Percentiles rank a stretch among this genome's conserved stretches.
Conservation (phyloP, 2,113 vertebrate species). For the Oryzias curvinotus region DNA sequence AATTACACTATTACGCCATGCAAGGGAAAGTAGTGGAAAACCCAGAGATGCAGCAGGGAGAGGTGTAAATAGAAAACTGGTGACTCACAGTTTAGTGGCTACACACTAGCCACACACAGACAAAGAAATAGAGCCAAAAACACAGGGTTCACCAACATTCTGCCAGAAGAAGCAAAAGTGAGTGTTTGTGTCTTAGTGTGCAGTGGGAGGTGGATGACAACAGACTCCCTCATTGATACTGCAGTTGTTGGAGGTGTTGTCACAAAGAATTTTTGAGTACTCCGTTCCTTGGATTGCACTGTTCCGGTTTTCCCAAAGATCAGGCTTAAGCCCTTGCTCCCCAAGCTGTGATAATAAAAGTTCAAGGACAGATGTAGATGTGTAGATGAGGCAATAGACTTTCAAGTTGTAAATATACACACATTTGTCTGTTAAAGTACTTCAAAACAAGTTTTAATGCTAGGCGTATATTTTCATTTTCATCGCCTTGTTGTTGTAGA, state of each 20-base stretch:
- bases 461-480: no score
- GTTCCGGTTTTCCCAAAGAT: conserved; percentile 15
- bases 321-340: conserved; percentile 20
- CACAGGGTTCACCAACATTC: conserved; percentile 67
- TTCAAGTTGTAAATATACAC: conserved; percentile 28
- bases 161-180: conserved; percentile 61
- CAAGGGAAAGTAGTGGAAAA: conserved; percentile 70
- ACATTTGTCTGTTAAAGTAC: conserved; percentile 19
- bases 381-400: conserved; percentile 38
- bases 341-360: conserved; percentile 29
- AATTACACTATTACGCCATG: conserved; percentile 68
- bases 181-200: conserved; percentile 50
- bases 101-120: conserved; percentile 57
- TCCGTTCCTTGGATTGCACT: conserved; percentile 35
- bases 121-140: conserved; percentile 57
- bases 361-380: conserved; percentile 44
- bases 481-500: no score
- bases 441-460: conserved; percentile 1
- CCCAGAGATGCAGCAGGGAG: conserved; percentile 58
- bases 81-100: conserved; percentile 73
- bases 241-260: conserved; percentile 47
- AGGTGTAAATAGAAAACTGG: conserved; percentile 73
- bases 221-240: conserved; percentile 38
- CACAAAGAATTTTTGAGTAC: conserved; percentile 27
- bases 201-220: conserved; percentile 57